Base-by-base conservation (phyloP, 2,113 vertebrate species). In the Rhadina sibilatrix region DNA sequence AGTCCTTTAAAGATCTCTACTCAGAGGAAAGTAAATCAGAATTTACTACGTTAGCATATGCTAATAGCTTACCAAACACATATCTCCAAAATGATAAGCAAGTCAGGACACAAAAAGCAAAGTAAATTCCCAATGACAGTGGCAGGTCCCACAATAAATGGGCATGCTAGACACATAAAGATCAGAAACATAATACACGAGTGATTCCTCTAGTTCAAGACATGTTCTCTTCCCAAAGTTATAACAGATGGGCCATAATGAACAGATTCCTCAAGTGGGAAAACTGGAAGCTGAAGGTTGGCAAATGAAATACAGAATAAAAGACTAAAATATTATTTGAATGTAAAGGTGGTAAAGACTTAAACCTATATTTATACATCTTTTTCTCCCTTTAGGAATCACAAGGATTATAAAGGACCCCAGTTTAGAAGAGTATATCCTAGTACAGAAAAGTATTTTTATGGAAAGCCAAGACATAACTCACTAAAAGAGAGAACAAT, bases 121-220 rank as follows among this genome's bases (percentile, higher is more conserved):
- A 72, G 12, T 8, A 12, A 24, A 18, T 15, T 79, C 27, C 33
- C 5, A 68, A 7, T 25, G 11, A 38, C 0, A 37, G 30, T 4
- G 46, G 12, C 23, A 70, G 18, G 27, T 42, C 31, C 33, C 33
- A 66, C 0, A 8, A 35, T 15, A 61, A 72, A 38, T 14, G 49
- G 33, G 3, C 19, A 30, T 31, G 20, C 23, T 13, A 42, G 57
- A 59, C 33, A 60, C 10, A 18, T 3, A 53, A 42, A 4, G 1
- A 33, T 21, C 33, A 56, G 38, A 12, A 76, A 52, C 7, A 57
- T 1, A 1, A 50, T 11, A 16, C 22, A 54, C 0, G 3, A 69
- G 11, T 10, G 8, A 74, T 31, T 69, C 44, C 31, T 52, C 17
- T 22, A 40, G 57, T 59, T 77, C 50, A 90, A 59, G 59, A 76